Evolutionary conservation across 1,140 invertebrate genomes (phyloP).

Genomic region (Cecropterus lyciades): DNA sequence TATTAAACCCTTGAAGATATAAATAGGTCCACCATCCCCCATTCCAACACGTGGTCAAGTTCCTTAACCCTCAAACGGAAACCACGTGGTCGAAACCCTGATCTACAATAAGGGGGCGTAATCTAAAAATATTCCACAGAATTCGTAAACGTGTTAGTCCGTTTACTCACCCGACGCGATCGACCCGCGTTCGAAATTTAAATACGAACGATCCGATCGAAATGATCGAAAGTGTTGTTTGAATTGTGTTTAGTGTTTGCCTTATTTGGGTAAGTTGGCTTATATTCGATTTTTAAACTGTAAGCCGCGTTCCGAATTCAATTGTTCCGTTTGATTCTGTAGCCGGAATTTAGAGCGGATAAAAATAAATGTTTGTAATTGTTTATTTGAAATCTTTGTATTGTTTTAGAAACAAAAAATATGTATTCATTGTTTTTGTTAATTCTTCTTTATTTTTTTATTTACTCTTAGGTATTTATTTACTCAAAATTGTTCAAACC

Average conservation of each 20-base stretch:
- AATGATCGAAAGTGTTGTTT: constrained; percentile 43
- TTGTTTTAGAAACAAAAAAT: no score
- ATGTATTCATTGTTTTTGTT: no score
- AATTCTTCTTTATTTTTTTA: no score
- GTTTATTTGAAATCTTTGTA: background rate
- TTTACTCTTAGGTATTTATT: no score
- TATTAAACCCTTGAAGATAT: no score
- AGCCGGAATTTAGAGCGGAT: constrained; percentile 5
- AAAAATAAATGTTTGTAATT: constrained; percentile 17
- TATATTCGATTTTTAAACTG: background rate
- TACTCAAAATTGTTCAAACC: no score
- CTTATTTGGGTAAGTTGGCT: constrained; percentile 26
- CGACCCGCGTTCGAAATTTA: constrained; percentile 53
- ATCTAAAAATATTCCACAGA: constrained; percentile 74
- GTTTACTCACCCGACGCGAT: constrained; percentile 55
- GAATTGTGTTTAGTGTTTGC: constrained; percentile 34
- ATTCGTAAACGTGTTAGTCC: constrained; percentile 57
- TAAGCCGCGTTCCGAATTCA: background rate
- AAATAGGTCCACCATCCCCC: constrained; percentile 11
- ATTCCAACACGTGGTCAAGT: constrained; percentile 31
- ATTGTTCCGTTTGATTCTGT: constrained; percentile 13
- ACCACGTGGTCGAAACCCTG: constrained; percentile 58
- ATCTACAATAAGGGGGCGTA: constrained; percentile 71
- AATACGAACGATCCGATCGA: constrained; percentile 39
- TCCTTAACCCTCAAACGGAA: constrained; percentile 61